A percentile compares a stretch with the other conserved stretches of the same genome.
These are phyloP conservation scores for Excalfactoria chinensis DNA, from an alignment of 2,113 vertebrate genomes.

Conservation along the genomic window DNA sequence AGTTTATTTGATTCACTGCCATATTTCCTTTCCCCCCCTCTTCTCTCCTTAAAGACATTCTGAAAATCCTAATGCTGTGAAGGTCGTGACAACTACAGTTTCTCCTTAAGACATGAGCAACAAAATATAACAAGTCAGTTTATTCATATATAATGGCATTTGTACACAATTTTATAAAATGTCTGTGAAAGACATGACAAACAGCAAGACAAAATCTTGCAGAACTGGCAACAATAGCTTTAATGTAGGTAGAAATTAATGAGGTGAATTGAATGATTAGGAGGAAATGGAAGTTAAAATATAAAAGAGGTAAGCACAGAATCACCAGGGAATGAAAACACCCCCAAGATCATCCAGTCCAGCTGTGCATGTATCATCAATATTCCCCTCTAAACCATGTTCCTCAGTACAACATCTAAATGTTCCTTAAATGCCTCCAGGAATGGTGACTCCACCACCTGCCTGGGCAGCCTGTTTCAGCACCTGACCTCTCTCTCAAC, in stretches of 20 bases:
- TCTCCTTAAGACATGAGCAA: not conserved
- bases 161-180: not conserved
- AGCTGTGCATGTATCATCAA: too few relatives aligned
- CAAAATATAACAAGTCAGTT: constrained; percentile 22
- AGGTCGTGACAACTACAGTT: not conserved
- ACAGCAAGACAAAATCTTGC: not conserved
- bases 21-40: not conserved
- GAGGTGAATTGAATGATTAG: not conserved
- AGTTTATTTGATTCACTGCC: not conserved
- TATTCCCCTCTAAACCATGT: too few relatives aligned
- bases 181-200: not conserved
- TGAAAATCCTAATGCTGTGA: not conserved
- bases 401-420: too few relatives aligned
- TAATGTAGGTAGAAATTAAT: not conserved
- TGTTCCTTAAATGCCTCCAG: too few relatives aligned
- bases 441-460: too few relatives aligned
- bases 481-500: too few relatives aligned
- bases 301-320: not conserved
- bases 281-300: not conserved
- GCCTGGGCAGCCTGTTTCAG: too few relatives aligned
- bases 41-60: not conserved
- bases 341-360: too few relatives aligned
- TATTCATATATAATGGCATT: constrained; percentile 31
- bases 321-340: too few relatives aligned
- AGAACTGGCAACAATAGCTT: not conserved